Base-by-base conservation (phyloP, 2,888 invertebrate species). In the Bombylius discolor region DNA sequence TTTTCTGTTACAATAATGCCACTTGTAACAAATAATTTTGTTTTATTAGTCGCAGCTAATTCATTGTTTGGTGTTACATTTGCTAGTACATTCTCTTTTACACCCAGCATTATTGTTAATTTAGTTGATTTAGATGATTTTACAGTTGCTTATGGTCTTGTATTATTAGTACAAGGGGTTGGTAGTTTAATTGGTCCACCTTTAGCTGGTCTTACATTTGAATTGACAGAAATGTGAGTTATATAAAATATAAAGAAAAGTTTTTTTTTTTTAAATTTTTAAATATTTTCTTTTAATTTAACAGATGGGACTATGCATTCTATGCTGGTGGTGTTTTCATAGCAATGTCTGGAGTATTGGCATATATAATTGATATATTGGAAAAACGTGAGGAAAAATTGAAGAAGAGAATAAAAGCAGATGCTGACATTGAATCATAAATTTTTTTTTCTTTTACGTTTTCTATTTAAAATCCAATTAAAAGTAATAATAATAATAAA, bases 121-220 rank as follows among this genome's bases (percentile, higher is more conserved):
- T 76, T 95, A 65, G 87, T 95, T 44, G 90, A 93, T 6, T 74
- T 96, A 68, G 92, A 94, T 68, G 83, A 89, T 62, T 94, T 97
- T 70, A 93, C 95, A 6, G 85, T 87, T 60, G 94, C 94, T 13
- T 97, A 95, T 71, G 96, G 96, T 23, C 74, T 97, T 64, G 84
- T 89, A 62, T 76, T 94, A 64, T 76, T 96, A 55, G 88, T 91
- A 58, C 93, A 96, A 73, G 97, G 97, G 13, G 82, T 96, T 59
- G 95, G 94, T 5, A 93, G 92, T 76, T 78, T 96, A 51, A 78
- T 89, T 59, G 97, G 96, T 52, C 96, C 97, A 8, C 93, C 95
- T 0, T 71, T 96, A 55, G 93, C 92, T 66, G 96, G 96, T 83
- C 66, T 68, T 36, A 69, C 73, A 49, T 74, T 64, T 61, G 72